Percentiles rank a stretch among this genome's conserved stretches.
phyloP scores from a whole-genome alignment of 2,113 vertebrate genomes.

The Microcebus jonahi region DNA sequence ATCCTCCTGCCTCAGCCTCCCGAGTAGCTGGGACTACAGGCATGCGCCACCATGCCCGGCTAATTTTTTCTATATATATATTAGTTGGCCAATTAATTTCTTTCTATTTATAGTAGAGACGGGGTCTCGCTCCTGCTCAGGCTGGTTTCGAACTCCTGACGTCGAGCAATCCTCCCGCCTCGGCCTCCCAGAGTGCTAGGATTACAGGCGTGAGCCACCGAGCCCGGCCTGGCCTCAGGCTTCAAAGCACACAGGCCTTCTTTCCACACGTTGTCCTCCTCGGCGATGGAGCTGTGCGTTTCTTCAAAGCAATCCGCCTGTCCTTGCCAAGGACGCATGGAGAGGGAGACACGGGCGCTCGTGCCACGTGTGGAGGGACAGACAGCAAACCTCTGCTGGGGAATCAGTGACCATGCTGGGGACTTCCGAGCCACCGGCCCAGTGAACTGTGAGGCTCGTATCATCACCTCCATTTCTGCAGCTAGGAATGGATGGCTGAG shows the following conservation, averaged over 20 bases:
- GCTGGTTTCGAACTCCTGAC: too few species aligned
- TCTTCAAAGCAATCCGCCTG: background rate
- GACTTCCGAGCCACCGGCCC: background rate
- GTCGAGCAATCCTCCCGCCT: too few species aligned
- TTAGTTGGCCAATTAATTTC: too few species aligned
- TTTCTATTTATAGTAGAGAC: too few species aligned
- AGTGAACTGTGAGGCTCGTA: background rate
- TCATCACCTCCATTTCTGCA: background rate
- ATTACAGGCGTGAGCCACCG: too few species aligned
- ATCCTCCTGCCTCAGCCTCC: too few species aligned
- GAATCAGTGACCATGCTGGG: background rate
- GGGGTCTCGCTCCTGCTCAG: too few species aligned
- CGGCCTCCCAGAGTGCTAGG: too few species aligned
- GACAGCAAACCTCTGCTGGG: background rate
- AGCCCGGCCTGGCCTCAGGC: background rate
- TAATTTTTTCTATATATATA: too few species aligned
- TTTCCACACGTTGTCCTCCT: background rate
- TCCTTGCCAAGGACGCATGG: background rate
- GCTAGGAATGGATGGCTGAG: background rate
- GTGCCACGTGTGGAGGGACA: background rate
- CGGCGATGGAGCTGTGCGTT: rapidly evolving
- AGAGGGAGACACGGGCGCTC: background rate
- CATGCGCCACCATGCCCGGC: too few species aligned
- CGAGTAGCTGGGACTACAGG: too few species aligned
- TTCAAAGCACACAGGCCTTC: background rate